Conservation (phyloP, 2,113 vertebrate genomes). For the Fulmarus glacialis region DNA sequence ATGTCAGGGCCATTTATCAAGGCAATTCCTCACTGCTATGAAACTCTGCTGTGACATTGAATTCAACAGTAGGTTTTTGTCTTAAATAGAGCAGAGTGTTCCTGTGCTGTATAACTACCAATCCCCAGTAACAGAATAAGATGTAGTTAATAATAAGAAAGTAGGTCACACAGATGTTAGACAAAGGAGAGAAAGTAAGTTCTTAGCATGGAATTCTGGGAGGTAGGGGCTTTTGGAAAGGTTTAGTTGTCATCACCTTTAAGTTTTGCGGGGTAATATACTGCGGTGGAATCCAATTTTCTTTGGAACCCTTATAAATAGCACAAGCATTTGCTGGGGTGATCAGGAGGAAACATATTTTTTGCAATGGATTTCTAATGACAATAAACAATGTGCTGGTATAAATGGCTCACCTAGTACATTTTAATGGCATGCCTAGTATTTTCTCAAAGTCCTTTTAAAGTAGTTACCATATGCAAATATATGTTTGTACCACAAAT, state of each 20-base stretch:
- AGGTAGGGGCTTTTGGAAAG: neutral
- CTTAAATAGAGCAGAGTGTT: conserved; percentile 67
- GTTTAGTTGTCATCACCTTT: neutral
- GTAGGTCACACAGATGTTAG: conserved; percentile 21
- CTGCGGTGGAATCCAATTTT: neutral
- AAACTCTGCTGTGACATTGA: conserved; percentile 72
- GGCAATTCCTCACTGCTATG: conserved; percentile 70
- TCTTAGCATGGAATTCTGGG: neutral
- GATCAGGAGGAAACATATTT: neutral
- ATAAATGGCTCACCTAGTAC: neutral
- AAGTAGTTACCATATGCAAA: conserved; percentile 19
- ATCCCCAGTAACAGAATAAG: conserved; percentile 25
- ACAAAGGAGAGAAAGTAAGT: neutral
- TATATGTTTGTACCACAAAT: neutral
- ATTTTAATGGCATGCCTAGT: neutral
- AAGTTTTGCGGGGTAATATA: neutral
- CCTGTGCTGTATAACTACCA: conserved; percentile 28
- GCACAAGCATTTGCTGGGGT: neutral
- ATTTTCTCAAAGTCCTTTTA: neutral
- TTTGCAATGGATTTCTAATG: conserved; percentile 28
- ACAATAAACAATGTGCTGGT: neutral
- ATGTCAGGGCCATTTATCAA: conserved; percentile 83
- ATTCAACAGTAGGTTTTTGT: conserved; percentile 70
- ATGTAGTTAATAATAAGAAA: conserved; percentile 52
- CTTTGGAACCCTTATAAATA: neutral